Evolutionary conservation across 2,113 vertebrate species (phyloP), one percentile per base, ranked within the genome.

Genomic region (Melospiza georgiana): DNA sequence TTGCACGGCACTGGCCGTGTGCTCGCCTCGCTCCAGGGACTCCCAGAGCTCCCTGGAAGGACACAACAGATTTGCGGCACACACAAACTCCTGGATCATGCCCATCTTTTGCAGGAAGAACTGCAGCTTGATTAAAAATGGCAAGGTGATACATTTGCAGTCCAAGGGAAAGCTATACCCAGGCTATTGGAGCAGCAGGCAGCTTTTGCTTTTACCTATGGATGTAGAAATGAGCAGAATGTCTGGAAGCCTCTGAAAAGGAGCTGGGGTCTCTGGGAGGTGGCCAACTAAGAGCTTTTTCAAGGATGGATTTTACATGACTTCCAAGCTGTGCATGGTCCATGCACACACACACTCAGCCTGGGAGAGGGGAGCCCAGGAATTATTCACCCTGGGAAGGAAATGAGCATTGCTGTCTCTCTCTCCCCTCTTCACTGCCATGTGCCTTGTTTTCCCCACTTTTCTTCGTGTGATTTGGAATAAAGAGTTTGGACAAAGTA

Each of bases 401-500:
- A 62, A 77, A 25, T 0, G 4, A 59, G 10, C 57, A 31, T 8
- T 0, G 0, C 18, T 3, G 2, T 15, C 27, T 54, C 31, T 51
- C 16, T 14, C 43, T 37, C 9, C 54, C 11, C 41, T 27, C 35
- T n/a, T 16, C 12, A 31, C 58, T 49, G 67, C 62, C 1, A 0
- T 7, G 19, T 12, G 46, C 63, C 63, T 77, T n/a, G 15, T 27
- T 39, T 65, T 10, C 12, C 46, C 9, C 23, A 9, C 35, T 63
- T 49, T 31, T 28, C 67, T 24, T 49, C 1, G 2, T 54, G 22
- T 55, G 39, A 78, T 31, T 39, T 90, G 52, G 87, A 95, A 84
- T 37, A 44, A 95, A 55, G 44, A 84, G 10, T 84, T 84, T 87
- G 73, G 77, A 81, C 57, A 55, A 63, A 51, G 37, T 18, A 43